Base-by-base conservation (phyloP, 2,888 invertebrate species). In the Listrodromus nycthemerus region DNA sequence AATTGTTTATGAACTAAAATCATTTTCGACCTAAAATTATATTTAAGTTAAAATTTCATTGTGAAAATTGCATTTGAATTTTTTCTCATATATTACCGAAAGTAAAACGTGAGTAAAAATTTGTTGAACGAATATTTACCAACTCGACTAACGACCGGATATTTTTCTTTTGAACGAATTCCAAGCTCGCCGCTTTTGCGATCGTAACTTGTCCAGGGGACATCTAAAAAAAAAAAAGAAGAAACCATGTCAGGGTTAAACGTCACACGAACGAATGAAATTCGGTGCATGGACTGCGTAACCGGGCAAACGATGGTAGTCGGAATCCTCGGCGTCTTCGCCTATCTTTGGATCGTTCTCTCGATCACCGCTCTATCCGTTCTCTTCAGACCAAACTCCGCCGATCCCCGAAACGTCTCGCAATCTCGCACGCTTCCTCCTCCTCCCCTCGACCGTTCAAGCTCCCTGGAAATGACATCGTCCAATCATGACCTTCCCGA, bases 301-400 rank as follows among this genome's bases (percentile, higher is more conserved):
- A 50, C 61, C 6, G 55, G 52, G 52, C 61, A 81, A 27, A 63
- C 78, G 16, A 69, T 84, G 16, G 7, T 84, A 70, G 73, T 87
- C 7, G 75, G 81, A 8, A 65, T 88, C 30, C 82, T 86, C n/a
- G 89, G 89, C 52, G 71, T 85, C 41, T 74, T 89, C 63, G 87
- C 86, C 13, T 89, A 89, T 79, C 81, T 86, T 41, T 87, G 87
- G 88, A 86, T 87, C 82, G 67, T 87, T 63, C 69, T 86, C 33
- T 69, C 77, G 30, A 79, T 86, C 58, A 77, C 85, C 19, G 75
- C 78, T 41, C 66, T 88, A 63, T 85, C 85, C 48, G 83, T 88
- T 69, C 67, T 84, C 27, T 74, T 82, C 58, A 16, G 76, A 45
- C 10, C 76, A 13, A 45, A 77, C 33, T n/a, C 10, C 55, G 24